Percentiles rank a stretch among this genome's conserved stretches.
phyloP scores from a whole-genome alignment of 2,113 vertebrate genomes.

The Eonycteris spelaea region DNA sequence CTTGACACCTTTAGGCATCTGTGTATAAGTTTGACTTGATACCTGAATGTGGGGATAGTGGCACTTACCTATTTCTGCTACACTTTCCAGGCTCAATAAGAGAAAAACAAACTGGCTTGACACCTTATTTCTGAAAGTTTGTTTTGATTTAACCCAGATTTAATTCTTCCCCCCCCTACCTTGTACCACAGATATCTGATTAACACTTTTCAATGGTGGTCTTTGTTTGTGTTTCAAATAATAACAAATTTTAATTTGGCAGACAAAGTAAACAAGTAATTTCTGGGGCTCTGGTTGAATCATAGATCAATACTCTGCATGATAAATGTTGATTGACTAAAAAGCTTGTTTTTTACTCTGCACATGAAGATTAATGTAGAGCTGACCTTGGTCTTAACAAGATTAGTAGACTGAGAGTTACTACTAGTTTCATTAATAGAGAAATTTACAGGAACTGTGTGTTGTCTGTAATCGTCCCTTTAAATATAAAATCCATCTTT shows the following conservation, averaged over 20 bases:
- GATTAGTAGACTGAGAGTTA: background rate
- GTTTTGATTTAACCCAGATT: conserved; percentile 29
- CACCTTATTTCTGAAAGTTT: conserved; percentile 27
- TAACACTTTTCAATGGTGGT: background rate
- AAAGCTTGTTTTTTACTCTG: background rate
- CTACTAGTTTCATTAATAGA: background rate
- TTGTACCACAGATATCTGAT: background rate
- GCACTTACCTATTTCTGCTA: background rate
- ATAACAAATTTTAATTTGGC: conserved; percentile 6
- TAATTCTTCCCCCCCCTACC: background rate
- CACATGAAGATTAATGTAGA: background rate
- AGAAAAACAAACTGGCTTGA: background rate
- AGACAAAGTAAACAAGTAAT: conserved; percentile 1
- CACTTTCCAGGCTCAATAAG: background rate
- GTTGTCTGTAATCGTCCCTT: background rate
- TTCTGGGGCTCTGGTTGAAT: background rate
- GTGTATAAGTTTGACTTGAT: background rate
- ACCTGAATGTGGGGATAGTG: background rate
- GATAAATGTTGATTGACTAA: conserved; percentile 23
- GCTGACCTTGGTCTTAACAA: background rate
- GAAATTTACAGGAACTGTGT: background rate
- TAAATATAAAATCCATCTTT: background rate
- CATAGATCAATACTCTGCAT: background rate
- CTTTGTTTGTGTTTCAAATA: conserved; percentile 35
- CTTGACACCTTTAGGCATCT: background rate